Conservation (phyloP, 2,797 vertebrate species). For the Sebastes matsubarae region DNA sequence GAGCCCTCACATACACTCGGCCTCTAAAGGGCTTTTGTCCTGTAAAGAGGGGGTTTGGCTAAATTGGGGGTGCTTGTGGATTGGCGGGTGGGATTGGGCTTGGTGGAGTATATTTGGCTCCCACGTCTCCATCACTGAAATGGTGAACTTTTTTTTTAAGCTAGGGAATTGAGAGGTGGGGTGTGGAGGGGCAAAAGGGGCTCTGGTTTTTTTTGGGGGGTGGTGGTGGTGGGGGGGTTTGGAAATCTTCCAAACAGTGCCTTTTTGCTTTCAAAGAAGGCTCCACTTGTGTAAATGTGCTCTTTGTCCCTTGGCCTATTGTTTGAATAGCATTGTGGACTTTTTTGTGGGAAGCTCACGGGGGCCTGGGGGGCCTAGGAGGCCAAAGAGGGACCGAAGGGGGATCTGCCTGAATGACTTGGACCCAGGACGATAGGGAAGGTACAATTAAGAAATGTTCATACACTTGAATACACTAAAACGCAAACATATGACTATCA, state of each 20-base stretch:
- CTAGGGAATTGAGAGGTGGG: constrained; percentile 64
- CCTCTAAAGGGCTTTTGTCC: constrained; percentile 82
- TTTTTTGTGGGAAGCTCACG: constrained; percentile 85
- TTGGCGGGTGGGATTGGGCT: constrained; percentile 74
- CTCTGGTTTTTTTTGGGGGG: constrained; percentile 27
- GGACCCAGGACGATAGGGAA: constrained; percentile 57
- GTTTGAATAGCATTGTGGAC: constrained; percentile 91
- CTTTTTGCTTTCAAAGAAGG: constrained; percentile 89
- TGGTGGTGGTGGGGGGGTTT: constrained; percentile 54
- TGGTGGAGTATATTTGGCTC: constrained; percentile 79
- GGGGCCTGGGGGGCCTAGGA: constrained; percentile 79
- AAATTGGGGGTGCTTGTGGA: constrained; percentile 82
- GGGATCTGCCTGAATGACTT: constrained; percentile 77
- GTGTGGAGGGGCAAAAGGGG: constrained; percentile 56
- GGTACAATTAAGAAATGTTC: constrained; percentile 64
- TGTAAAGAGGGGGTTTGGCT: constrained; percentile 80
- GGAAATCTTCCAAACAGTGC: constrained; percentile 89
- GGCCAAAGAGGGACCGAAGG: constrained; percentile 81
- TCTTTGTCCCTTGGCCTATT: constrained; percentile 90
- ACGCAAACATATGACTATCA: neutral
- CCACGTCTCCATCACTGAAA: constrained; percentile 81
- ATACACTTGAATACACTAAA: neutral
- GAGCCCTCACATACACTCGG: constrained; percentile 80
- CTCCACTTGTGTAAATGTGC: constrained; percentile 92
- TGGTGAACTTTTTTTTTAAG: constrained; percentile 66